These are phyloP conservation scores for Volucella inanis DNA, from an alignment of 2,888 invertebrate genomes.

Conservation along the genomic window DNA sequence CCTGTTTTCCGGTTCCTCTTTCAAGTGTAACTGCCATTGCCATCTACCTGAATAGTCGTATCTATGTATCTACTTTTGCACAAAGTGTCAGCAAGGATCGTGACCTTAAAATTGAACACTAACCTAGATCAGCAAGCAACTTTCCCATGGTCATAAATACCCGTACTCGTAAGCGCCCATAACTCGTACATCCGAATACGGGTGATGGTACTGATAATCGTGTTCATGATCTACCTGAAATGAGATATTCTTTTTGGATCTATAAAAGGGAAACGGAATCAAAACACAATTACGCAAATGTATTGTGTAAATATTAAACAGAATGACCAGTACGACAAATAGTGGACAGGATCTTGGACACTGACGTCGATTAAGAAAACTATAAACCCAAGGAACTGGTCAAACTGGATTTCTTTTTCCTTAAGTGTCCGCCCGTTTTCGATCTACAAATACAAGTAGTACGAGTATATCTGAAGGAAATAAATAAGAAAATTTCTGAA, in stretches of 20 bases:
- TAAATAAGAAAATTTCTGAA: slow-evolving; percentile 33
- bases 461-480: not conserved
- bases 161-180: not conserved
- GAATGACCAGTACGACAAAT: slow-evolving; percentile 75
- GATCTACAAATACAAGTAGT: too few species aligned
- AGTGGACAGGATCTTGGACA: slow-evolving; percentile 56
- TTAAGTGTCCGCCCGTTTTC: not conserved
- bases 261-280: slow-evolving; percentile 69
- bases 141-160: slow-evolving; percentile 65
- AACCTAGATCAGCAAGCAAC: slow-evolving; percentile 35
- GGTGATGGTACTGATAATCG: not conserved
- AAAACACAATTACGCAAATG: slow-evolving; percentile 82
- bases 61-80: slow-evolving; percentile 47
- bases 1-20: slow-evolving; percentile 64
- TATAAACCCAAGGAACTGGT: slow-evolving; percentile 57
- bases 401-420: slow-evolving; percentile 60
- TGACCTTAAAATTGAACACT: slow-evolving; percentile 60
- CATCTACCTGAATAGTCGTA: slow-evolving; percentile 55
- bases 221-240: slow-evolving; percentile 66
- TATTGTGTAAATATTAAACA: slow-evolving; percentile 80
- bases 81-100: slow-evolving; percentile 67
- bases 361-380: slow-evolving; percentile 63
- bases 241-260: slow-evolving; percentile 62
- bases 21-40: slow-evolving; percentile 42
- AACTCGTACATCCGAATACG: too few species aligned